A percentile compares a stretch with the other conserved stretches of the same genome.
Evolutionary conservation across 2,797 vertebrate species (phyloP).

Genomic region (Gymnopithys bicolor): DNA sequence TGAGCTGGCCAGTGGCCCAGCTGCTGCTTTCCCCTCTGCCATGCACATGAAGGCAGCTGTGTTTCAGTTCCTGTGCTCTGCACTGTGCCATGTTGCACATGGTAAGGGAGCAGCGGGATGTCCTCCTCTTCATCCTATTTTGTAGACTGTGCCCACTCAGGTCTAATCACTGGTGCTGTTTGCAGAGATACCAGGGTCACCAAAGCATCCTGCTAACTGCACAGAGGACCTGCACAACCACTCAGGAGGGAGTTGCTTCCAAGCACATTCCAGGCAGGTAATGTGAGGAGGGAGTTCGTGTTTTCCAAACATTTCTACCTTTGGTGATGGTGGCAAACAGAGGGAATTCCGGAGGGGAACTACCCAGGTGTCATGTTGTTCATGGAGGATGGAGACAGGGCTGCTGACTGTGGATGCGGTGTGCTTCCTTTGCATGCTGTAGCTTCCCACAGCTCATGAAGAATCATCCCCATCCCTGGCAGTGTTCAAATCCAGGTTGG

Average conservation of each 20-base stretch:
- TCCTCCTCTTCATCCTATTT: not conserved
- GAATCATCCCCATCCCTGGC: not conserved
- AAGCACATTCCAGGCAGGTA: not conserved
- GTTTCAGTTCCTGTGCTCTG: not conserved
- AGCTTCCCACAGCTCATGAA: not conserved
- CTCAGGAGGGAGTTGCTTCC: not conserved
- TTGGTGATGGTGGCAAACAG: not conserved
- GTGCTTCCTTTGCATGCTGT: not conserved
- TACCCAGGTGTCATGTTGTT: not conserved
- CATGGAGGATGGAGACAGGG: not conserved
- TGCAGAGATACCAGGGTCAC: not conserved
- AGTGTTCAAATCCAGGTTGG: not conserved
- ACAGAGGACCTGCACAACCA: not conserved
- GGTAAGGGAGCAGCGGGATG: not conserved
- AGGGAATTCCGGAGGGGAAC: not conserved
- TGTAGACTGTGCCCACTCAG: not conserved
- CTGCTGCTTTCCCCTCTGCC: not conserved
- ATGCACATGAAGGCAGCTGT: not conserved
- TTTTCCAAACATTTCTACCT: not conserved
- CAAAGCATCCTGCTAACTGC: not conserved
- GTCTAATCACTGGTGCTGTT: not conserved
- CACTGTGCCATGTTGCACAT: rapidly evolving
- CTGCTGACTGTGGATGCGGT: not conserved
- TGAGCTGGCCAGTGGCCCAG: not conserved
- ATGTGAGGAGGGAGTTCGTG: not conserved